Conservation (phyloP, 2,113 vertebrate genomes). For the Hiodon alosoides region DNA sequence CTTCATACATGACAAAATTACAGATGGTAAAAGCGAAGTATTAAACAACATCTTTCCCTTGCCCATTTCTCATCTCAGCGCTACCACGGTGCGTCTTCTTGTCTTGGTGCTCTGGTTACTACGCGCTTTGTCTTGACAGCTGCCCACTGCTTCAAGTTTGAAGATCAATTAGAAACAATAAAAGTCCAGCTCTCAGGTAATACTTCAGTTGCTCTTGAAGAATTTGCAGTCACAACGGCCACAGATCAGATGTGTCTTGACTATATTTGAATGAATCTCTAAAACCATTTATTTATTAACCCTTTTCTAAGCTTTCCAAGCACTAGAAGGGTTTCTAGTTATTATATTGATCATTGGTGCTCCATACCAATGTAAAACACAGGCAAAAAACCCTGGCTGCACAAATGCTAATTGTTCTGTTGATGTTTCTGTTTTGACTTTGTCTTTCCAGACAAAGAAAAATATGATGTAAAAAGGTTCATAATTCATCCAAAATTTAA, state of each 20-base stretch:
- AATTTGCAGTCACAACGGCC: no score
- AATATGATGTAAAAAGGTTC: neutral
- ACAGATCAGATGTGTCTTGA: no score
- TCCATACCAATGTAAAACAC: neutral
- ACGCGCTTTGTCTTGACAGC: slow-evolving; percentile 57
- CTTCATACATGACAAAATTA: no score
- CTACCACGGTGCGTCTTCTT: slow-evolving; percentile 13
- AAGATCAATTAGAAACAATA: neutral
- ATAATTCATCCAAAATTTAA: slow-evolving; percentile 41
- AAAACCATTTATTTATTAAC: no score
- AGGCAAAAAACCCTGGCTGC: neutral
- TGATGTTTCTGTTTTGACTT: neutral
- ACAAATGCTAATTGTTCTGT: neutral
- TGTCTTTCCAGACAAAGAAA: slow-evolving; percentile 33
- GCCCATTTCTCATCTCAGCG: no score
- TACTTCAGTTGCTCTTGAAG: no score
- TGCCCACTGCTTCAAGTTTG: slow-evolving; percentile 59
- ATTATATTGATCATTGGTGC: no score
- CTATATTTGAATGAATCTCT: no score
- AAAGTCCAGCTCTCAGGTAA: slow-evolving; percentile 28
- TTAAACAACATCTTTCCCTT: neutral
- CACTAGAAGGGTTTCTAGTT: no score
- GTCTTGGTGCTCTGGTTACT: slow-evolving; percentile 57
- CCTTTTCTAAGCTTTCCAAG: no score
- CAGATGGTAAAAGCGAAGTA: no score